These are phyloP conservation scores for Procavia capensis DNA, from an alignment of 2,113 vertebrate genomes.

Conservation along the genomic window DNA sequence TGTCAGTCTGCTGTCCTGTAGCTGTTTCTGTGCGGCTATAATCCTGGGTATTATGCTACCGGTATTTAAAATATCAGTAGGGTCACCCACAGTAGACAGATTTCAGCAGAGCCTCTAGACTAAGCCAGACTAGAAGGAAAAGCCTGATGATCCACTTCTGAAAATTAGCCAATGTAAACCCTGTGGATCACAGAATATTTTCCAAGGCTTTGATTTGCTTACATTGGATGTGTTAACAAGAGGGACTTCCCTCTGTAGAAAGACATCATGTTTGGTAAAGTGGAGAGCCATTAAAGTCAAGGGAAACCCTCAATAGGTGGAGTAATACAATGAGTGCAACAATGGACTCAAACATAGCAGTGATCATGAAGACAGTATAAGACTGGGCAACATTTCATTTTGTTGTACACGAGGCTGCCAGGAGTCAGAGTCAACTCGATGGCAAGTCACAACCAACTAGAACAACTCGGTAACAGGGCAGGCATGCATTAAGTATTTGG, in stretches of 20 bases:
- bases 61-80: too few relatives aligned
- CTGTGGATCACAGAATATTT: neutral
- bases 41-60: too few relatives aligned
- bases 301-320: neutral
- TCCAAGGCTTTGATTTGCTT: neutral
- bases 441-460: neutral
- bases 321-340: neutral
- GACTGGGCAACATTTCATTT: neutral
- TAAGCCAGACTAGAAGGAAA: neutral
- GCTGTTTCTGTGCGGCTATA: too few relatives aligned
- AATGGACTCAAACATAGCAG: neutral
- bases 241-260: neutral
- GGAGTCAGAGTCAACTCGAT: neutral
- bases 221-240: neutral
- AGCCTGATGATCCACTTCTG: neutral
- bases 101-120: neutral
- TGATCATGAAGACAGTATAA: neutral
- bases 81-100: too few relatives aligned
- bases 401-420: too few relatives aligned
- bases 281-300: neutral
- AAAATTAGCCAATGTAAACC: neutral
- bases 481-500: neutral
- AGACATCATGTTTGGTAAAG: neutral
- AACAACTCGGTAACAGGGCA: neutral
- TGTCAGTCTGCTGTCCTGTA: too few relatives aligned